These are phyloP conservation scores for Ptychochromis oligacanthus DNA, from an alignment of 2,113 vertebrate species.

Conservation along the genomic window DNA sequence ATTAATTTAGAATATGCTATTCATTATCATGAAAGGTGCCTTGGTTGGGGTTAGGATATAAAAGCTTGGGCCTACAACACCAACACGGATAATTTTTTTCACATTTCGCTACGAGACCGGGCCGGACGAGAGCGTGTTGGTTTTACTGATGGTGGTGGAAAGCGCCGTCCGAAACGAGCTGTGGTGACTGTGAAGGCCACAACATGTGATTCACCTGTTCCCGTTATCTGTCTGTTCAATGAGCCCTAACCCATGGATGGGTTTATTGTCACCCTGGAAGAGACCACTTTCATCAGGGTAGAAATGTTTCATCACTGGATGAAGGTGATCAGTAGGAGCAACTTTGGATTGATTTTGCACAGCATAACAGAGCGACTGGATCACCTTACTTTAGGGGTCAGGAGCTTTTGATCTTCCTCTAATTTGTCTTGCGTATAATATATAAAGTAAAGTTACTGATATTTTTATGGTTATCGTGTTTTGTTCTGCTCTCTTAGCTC, in stretches of 20 bases:
- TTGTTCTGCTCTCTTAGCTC: too few relatives aligned
- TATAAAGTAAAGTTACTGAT: not conserved
- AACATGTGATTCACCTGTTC: not conserved
- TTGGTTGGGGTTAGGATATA: not conserved
- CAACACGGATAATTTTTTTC: too few relatives aligned
- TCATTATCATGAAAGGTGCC: too few relatives aligned
- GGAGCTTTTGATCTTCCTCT: not conserved
- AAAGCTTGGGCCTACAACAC: not conserved
- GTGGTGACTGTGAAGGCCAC: not conserved
- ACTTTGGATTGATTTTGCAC: not conserved
- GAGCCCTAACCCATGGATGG: not conserved
- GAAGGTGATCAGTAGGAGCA: not conserved
- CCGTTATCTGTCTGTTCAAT: not conserved
- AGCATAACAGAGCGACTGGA: not conserved
- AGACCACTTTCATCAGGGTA: not conserved
- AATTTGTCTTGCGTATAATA: not conserved
- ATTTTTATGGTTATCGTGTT: too few relatives aligned
- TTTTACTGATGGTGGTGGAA: not conserved
- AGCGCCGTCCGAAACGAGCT: not conserved
- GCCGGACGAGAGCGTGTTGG: not conserved
- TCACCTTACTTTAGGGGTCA: not conserved
- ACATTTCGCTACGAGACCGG: not conserved
- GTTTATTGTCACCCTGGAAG: too few relatives aligned
- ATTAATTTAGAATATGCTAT: not conserved
- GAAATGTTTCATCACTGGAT: not conserved